Percentiles rank a stretch among this genome's conserved stretches.
Conservation (phyloP, 2,113 vertebrate genomes). For the Archilochus colubris region DNA sequence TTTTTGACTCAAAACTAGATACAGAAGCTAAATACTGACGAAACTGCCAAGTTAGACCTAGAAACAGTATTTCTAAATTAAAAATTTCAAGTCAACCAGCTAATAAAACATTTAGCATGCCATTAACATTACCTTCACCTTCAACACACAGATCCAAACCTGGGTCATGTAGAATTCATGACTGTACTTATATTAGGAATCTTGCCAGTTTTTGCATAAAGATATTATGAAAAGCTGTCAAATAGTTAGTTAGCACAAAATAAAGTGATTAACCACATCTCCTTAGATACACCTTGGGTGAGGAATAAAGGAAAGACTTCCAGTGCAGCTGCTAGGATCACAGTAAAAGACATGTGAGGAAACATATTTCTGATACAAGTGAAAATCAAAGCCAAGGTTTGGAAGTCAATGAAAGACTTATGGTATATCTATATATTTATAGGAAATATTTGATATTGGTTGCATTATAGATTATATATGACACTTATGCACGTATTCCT, state of each 20-base stretch:
- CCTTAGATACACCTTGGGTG: accelerated
- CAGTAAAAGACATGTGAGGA: not conserved
- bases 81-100: not conserved
- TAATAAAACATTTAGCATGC: not conserved
- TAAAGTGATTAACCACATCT: not conserved
- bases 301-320: not conserved
- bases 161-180: not conserved
- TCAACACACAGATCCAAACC: not conserved
- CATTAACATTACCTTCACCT: not conserved
- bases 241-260: not conserved
- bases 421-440: no score
- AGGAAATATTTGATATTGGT: not conserved
- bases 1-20: not conserved
- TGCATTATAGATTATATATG: not conserved
- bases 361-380: not conserved
- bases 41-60: not conserved
- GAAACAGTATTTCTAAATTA: not conserved
- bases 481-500: not conserved
- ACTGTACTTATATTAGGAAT: not conserved
- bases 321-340: not conserved
- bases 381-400: not conserved
- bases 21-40: not conserved
- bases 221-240: not conserved
- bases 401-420: not conserved
- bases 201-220: not conserved